Base-by-base conservation (phyloP, 2,113 vertebrate genomes). In the Lepisosteus oculatus region DNA sequence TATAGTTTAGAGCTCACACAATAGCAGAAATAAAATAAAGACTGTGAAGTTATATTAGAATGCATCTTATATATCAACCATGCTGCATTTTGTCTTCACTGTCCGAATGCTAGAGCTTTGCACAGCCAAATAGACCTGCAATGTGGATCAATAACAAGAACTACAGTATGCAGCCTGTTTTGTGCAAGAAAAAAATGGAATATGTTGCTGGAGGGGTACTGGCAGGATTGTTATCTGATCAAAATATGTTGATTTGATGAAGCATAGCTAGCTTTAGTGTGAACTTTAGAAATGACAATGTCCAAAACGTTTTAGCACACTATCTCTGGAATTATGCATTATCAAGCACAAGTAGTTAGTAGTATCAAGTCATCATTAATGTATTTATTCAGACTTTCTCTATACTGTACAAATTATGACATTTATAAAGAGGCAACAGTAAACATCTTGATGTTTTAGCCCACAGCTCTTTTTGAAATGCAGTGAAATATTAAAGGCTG, bases 371-470 rank as follows among this genome's bases (percentile, higher is more conserved):
- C 9, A 51, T 51, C 9, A 51, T 51, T 51, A 51, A 51, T 9
- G 2, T 9, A 51, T 51, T 51, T 51, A 51, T 51, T 51, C 3
- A 51, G 5, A 51, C 47, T 51, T 51, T 51, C 5, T 51, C 5
- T 51, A 51, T 9, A 51, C 47, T 57, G 72, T 78, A 79, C 69
- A 74, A 75, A 81, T 80, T 73, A 79, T 75, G 80, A 65, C 72
- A 74, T 74, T 51, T 51, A 63, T 73, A 29, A 29, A 29, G 29
- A 29, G 29, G 29, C 29, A 29, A 29, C 29, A 67, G 43, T 44
- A 13, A 13, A 29, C 44, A 67, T 29, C 43, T 72, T 72, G 29
- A 65, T 57, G 65, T 72, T 72, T 8, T 64, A 14, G 17, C 29
- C 55, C 61, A 45, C 5, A 8, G 43, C 70, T 42, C 3, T 63